Percentiles rank a stretch among this genome's conserved stretches.
phyloP scores from a whole-genome alignment of 2,888 invertebrate species.

The Nemotelus nigrinus region DNA sequence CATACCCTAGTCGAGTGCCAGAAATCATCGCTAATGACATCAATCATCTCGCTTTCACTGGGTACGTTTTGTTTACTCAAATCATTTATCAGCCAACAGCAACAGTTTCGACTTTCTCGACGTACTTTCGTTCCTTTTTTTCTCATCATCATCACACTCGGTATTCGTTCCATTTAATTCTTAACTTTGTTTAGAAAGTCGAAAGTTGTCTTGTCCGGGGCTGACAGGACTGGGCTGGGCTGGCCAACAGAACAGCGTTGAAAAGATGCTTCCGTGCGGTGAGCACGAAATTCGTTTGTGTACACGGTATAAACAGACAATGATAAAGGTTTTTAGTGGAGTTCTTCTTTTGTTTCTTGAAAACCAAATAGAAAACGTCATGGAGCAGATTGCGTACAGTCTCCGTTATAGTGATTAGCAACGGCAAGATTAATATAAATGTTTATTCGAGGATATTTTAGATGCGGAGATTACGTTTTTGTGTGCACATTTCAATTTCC shows the following conservation, averaged over 20 bases:
- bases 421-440: too few species aligned
- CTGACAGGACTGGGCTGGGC: neutral
- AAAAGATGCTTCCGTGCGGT: conserved; percentile 2
- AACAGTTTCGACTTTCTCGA: conserved; percentile 37
- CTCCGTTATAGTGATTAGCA: too few species aligned
- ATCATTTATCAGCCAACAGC: conserved; percentile 44
- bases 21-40: conserved; percentile 34
- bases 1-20: neutral
- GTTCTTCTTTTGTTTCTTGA: neutral
- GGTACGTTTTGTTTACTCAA: conserved; percentile 40
- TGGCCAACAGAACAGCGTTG: neutral
- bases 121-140: neutral
- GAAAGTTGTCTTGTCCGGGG: neutral
- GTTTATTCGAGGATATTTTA: too few species aligned
- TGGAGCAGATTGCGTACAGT: too few species aligned
- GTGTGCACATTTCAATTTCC: too few species aligned
- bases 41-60: conserved; percentile 43
- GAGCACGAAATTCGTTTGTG: neutral
- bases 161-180: neutral
- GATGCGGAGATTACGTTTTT: too few species aligned
- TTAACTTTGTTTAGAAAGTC: neutral
- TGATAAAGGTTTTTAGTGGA: neutral
- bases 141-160: neutral
- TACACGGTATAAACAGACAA: neutral
- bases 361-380: too few species aligned